Evolutionary conservation across 2,113 vertebrate species (phyloP).

Genomic region (Myanophis thanlyinensis): DNA sequence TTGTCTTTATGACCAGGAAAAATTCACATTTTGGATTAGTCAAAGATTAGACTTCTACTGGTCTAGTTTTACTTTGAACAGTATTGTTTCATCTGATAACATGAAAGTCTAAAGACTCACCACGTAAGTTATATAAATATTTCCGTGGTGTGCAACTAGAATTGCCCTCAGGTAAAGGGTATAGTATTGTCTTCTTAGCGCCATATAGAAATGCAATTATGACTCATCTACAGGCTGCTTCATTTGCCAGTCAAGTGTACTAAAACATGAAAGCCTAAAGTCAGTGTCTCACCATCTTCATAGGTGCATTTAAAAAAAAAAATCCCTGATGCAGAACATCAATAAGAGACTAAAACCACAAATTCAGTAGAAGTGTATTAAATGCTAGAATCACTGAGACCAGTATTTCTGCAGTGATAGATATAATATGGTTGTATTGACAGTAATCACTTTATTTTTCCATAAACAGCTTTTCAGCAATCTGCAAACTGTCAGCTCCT

Average conservation of each 20-base stretch:
- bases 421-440: neutral
- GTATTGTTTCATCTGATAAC: neutral
- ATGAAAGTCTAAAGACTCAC: neutral
- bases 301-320: neutral
- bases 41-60: neutral
- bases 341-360: neutral
- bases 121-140: neutral
- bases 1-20: neutral
- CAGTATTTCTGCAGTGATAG: neutral
- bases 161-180: neutral
- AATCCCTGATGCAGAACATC: neutral
- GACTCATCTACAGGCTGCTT: neutral
- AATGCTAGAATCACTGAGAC: neutral
- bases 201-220: neutral
- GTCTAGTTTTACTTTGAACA: neutral
- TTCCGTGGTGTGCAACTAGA: neutral
- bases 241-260: neutral
- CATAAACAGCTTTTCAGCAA: neutral
- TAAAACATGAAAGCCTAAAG: neutral
- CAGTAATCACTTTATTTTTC: neutral
- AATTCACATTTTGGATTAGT: neutral
- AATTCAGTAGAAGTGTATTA: neutral
- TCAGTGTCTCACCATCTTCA: neutral
- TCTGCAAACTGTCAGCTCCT: neutral
- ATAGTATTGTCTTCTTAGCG: neutral